Conservation (phyloP, 2,888 invertebrate genomes). For the Morinoia aosen region DNA sequence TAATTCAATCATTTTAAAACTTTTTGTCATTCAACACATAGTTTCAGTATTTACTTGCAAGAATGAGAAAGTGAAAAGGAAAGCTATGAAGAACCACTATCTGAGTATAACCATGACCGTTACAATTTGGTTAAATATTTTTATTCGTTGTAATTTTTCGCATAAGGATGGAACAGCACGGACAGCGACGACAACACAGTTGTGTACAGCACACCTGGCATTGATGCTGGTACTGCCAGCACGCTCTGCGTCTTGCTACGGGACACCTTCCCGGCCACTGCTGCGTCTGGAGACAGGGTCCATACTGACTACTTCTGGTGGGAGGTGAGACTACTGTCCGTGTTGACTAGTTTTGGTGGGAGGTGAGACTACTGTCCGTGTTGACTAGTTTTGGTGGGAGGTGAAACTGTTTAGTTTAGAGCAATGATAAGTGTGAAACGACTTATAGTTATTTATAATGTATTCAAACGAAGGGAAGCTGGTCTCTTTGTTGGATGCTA, state of each 20-base stretch:
- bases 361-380: slow-evolving; percentile 54
- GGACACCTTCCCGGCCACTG: slow-evolving; percentile 56
- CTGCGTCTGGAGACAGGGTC: neutral
- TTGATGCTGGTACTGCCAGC: neutral
- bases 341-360: slow-evolving; percentile 63
- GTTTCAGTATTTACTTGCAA: neutral
- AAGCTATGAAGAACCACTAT: neutral
- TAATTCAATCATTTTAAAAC: neutral
- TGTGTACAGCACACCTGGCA: slow-evolving; percentile 31
- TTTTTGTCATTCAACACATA: neutral
- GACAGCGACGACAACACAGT: neutral
- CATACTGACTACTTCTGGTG: slow-evolving; percentile 63
- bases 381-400: slow-evolving; percentile 65
- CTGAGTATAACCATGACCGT: neutral
- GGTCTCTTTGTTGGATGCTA: no score
- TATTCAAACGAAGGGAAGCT: no score
- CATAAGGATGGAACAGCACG: slow-evolving; percentile 44
- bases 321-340: slow-evolving; percentile 56
- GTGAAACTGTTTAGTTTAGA: slow-evolving; percentile 9
- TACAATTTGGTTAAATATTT: neutral
- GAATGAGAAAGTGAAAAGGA: neutral
- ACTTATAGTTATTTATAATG: no score
- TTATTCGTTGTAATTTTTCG: no score
- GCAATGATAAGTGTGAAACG: no score
- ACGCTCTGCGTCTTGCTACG: slow-evolving; percentile 58